These are phyloP conservation scores for Eulithis prunata DNA, from an alignment of 2,888 invertebrate species.

Conservation along the genomic window DNA sequence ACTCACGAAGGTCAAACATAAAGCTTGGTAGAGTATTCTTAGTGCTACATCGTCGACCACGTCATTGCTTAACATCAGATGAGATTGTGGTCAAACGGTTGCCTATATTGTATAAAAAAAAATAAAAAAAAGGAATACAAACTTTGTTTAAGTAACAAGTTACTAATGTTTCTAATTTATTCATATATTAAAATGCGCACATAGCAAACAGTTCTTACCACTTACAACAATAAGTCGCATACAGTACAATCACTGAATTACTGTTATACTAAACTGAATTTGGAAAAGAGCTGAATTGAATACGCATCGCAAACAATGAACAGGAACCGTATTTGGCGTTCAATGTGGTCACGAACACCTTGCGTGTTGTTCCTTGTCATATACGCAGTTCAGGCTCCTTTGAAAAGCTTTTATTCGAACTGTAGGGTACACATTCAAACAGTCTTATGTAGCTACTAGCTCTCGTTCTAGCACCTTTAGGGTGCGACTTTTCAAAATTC, in stretches of 20 bases:
- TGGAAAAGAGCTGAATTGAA: constrained; percentile 49
- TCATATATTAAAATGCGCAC: background rate
- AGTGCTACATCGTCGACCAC: too few species aligned
- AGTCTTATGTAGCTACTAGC: too few species aligned
- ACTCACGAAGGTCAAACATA: background rate
- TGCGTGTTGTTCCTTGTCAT: too few species aligned
- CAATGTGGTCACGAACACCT: constrained; percentile 12
- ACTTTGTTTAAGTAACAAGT: background rate
- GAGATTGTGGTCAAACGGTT: too few species aligned
- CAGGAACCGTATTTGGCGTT: constrained; percentile 50
- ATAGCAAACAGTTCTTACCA: background rate
- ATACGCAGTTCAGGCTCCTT: too few species aligned
- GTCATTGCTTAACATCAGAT: too few species aligned
- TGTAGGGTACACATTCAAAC: too few species aligned
- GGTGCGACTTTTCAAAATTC: too few species aligned
- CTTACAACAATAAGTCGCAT: background rate
- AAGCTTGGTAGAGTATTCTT: background rate
- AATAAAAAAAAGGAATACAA: too few species aligned
- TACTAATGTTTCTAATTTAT: background rate
- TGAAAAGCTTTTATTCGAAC: too few species aligned
- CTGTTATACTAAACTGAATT: constrained; percentile 47
- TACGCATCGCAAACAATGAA: constrained; percentile 58
- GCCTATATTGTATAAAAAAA: too few species aligned
- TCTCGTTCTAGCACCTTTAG: too few species aligned
- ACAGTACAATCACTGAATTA: constrained; percentile 5